These are phyloP conservation scores for Stenopsyche tienmushanensis DNA, from an alignment of 1,140 invertebrate species.

Conservation along the genomic window DNA sequence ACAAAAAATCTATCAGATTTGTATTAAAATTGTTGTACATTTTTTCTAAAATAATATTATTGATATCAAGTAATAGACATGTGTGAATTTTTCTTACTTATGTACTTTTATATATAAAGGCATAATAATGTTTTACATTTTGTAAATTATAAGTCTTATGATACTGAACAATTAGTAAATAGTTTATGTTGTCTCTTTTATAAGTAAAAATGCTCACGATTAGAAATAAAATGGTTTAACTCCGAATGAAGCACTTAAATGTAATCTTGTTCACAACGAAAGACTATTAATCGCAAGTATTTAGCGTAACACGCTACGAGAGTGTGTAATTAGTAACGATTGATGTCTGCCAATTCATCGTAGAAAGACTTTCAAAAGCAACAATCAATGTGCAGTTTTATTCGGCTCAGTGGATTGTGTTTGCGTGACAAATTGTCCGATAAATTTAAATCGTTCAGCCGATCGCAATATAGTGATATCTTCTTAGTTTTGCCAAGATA, in stretches of 20 bases:
- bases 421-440: too few relatives aligned
- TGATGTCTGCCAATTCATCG: too few relatives aligned
- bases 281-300: not conserved
- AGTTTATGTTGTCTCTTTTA: slow-evolving; percentile 22
- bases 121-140: slow-evolving; percentile 19
- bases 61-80: slow-evolving; percentile 4
- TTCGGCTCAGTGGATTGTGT: too few relatives aligned
- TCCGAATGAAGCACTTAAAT: not conserved
- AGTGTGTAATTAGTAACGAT: too few relatives aligned
- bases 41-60: too few relatives aligned
- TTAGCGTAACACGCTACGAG: not conserved
- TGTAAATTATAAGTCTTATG: slow-evolving; percentile 23
- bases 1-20: too few relatives aligned
- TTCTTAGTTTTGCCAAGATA: too few relatives aligned
- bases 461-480: too few relatives aligned
- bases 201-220: slow-evolving; percentile 22
- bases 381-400: too few relatives aligned
- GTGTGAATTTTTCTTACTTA: slow-evolving; percentile 36
- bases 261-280: slow-evolving; percentile 7
- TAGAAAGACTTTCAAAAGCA: too few relatives aligned
- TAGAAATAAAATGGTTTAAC: slow-evolving; percentile 14
- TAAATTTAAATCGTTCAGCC: too few relatives aligned
- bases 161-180: slow-evolving; percentile 7
- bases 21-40: too few relatives aligned
- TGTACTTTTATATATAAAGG: slow-evolving; percentile 35